These are phyloP conservation scores for Coelogynopora nodosa DNA, from an alignment of 2,888 invertebrate genomes.

Conservation along the genomic window DNA sequence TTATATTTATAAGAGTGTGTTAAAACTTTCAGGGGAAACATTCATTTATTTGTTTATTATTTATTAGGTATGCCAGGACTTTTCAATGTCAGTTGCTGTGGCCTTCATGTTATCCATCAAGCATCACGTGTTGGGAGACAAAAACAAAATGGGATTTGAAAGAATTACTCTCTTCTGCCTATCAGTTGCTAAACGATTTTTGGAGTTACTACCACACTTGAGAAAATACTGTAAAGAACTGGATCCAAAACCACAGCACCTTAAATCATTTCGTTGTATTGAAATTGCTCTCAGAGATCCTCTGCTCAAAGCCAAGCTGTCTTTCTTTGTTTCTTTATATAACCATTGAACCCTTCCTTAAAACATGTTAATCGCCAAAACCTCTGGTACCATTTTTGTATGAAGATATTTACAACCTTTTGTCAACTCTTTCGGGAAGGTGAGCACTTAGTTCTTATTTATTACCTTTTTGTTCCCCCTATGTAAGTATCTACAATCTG, in stretches of 20 bases:
- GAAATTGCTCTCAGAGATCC: neutral
- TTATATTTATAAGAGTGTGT: neutral
- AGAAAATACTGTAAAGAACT: neutral
- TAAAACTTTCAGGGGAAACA: neutral
- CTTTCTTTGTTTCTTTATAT: neutral
- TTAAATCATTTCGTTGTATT: neutral
- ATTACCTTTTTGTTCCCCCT: neutral
- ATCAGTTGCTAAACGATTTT: neutral
- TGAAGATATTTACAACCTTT: neutral
- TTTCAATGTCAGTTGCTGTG: neutral
- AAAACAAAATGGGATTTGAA: neutral
- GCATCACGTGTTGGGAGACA: neutral
- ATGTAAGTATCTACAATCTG: neutral
- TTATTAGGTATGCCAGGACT: neutral
- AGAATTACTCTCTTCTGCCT: neutral
- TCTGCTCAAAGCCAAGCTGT: neutral
- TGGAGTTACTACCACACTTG: neutral
- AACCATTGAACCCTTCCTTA: neutral
- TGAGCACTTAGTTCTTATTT: neutral
- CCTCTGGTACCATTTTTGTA: neutral
- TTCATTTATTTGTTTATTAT: neutral
- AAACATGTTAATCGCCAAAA: neutral
- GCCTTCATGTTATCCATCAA: neutral
- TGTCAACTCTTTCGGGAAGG: neutral
- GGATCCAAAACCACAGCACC: neutral